Evolutionary conservation across 2,113 vertebrate species (phyloP), one percentile per base, ranked within the genome.

Genomic region (Seriola rivoliana): DNA sequence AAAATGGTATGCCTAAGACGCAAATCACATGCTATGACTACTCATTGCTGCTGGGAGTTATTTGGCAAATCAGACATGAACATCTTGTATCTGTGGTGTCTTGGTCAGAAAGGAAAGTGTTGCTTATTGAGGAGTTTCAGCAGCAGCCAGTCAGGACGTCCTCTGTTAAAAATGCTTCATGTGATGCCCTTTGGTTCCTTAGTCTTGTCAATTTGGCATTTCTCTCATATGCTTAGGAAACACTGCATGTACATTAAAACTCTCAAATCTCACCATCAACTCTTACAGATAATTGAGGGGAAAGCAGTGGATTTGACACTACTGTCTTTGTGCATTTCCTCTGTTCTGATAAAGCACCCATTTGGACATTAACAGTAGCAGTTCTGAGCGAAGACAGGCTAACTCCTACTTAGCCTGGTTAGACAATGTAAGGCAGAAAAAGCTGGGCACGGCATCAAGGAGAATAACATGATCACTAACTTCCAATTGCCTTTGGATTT

Each of bases 331-430:
- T 75, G 55, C 54, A 73, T 72, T 66, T 81, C 59, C 55, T 32
- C 55, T 40, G 32, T 54, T 85, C 13, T 76, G 29, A 86, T 81
- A 86, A 88, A 92, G 89, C 90, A 90, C 89, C 89, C 54, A 54
- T 75, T 59, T 36, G 72, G 75, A 86, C 42, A 50, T 46, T 25
- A 78, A 25, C 54, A 66, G 50, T 14, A 55, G 44, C 64, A 74
- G 57, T 74, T 84, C 72, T 52, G n/a, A 80, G 84, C 9, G 7
- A 38, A 63, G 64, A 48, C 54, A 71, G 77, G 65, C 71, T 48
- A 54, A 36, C 74, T 68, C 48, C 71, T 52, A 66, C 48, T 54
- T 52, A 79, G 63, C 63, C 78, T 64, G 81, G 69, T 60, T 59
- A 29, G 50, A 84, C 46, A 34, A 29, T 5, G 11, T 84, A 87